These are phyloP conservation scores for Charina bottae DNA, from an alignment of 2,113 vertebrate species.

Conservation along the genomic window DNA sequence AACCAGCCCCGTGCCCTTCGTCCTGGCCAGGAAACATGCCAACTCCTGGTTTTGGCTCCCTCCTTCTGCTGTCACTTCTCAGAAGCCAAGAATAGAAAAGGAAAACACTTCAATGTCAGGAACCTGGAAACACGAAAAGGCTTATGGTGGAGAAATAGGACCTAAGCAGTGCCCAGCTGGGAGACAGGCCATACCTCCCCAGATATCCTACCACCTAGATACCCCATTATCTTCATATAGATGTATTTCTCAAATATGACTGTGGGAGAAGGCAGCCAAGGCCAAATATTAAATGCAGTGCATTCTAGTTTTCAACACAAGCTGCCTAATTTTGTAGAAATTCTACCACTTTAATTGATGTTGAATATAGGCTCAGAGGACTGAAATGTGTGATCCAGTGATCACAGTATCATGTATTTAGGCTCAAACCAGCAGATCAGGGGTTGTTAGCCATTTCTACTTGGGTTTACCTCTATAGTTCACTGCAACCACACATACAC, in stretches of 20 bases:
- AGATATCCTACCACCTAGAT: background rate
- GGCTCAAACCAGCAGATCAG: background rate
- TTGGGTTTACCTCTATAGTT: background rate
- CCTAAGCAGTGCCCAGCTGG: background rate
- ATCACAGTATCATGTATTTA: background rate
- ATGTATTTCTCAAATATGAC: background rate
- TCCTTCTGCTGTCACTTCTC: conserved; percentile 18
- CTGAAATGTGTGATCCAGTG: background rate
- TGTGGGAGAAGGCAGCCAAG: background rate
- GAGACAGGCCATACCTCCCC: background rate
- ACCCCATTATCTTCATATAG: background rate
- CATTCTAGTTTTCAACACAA: background rate
- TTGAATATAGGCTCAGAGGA: background rate
- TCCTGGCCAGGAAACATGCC: conserved; percentile 44
- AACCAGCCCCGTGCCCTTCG: conserved; percentile 42
- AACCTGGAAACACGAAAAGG: background rate
- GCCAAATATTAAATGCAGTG: background rate
- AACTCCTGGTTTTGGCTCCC: conserved; percentile 45
- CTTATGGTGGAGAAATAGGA: background rate
- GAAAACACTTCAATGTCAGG: conserved; percentile 3
- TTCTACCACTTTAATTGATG: background rate
- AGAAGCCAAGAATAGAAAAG: background rate
- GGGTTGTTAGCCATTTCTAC: background rate
- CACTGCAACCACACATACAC: background rate
- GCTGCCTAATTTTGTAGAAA: no score